phyloP scores from a whole-genome alignment of 2,113 vertebrate species.

The Podarcis cretensis region DNA sequence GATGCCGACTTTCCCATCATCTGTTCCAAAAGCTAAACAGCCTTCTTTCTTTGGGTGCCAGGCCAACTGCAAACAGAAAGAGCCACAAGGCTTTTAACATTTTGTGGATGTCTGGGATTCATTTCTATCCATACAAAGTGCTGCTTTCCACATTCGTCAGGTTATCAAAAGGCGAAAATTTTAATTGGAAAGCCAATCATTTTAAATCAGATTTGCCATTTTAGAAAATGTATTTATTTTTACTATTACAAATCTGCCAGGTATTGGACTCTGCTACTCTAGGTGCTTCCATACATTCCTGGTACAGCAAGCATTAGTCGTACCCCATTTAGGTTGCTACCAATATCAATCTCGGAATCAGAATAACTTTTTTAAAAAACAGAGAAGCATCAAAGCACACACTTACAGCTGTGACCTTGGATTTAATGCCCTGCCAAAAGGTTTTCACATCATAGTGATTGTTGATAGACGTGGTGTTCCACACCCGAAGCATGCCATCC shows the following conservation, averaged over 20 bases:
- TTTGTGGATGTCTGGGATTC: neutral
- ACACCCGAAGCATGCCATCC: conserved; percentile 93
- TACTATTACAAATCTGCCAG: neutral
- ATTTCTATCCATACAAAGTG: neutral
- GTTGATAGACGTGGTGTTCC: conserved; percentile 89
- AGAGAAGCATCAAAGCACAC: neutral
- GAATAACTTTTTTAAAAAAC: neutral
- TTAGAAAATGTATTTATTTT: neutral
- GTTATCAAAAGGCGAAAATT: neutral
- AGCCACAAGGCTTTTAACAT: neutral
- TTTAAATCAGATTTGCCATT: neutral
- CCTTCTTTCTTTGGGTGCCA: conserved; percentile 94
- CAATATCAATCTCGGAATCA: neutral
- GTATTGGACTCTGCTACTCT: neutral
- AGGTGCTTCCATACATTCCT: neutral
- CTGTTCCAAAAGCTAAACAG: conserved; percentile 92
- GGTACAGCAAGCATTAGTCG: neutral
- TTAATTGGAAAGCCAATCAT: no score
- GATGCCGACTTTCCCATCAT: conserved; percentile 97
- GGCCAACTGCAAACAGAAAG: conserved; percentile 79
- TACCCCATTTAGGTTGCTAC: neutral
- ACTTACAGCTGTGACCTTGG: conserved; percentile 95
- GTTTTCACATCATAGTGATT: conserved; percentile 87
- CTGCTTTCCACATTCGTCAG: neutral
- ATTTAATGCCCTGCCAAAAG: conserved; percentile 96